These are phyloP conservation scores for Crocodylus rhombifer DNA, from an alignment of 2,797 vertebrate genomes.

Conservation along the genomic window DNA sequence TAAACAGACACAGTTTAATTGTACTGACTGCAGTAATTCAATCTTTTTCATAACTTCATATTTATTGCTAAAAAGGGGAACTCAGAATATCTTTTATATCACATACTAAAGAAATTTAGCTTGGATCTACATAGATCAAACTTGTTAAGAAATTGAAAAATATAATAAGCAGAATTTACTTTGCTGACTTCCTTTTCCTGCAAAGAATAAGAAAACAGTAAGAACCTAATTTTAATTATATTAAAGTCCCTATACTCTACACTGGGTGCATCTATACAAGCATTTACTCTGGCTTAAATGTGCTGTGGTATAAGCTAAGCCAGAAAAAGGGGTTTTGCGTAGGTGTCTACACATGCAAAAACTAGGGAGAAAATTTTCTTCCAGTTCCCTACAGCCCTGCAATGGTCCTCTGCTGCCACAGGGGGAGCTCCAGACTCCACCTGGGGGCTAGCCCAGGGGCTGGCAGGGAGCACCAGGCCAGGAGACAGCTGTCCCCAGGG, in stretches of 20 bases:
- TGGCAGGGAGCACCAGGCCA: too few species aligned
- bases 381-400: too few species aligned
- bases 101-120: neutral
- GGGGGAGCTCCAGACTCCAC: neutral
- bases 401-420: neutral
- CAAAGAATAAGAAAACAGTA: neutral
- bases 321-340: too few species aligned
- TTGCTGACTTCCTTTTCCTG: neutral
- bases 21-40: neutral
- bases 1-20: neutral
- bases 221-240: neutral
- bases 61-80: neutral
- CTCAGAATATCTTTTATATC: neutral
- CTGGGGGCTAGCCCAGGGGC: accelerated
- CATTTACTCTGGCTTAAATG: too few species aligned
- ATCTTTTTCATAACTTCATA: neutral
- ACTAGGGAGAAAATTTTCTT: too few species aligned
- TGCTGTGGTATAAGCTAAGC: too few species aligned
- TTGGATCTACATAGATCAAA: neutral
- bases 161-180: accelerated
- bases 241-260: too few species aligned
- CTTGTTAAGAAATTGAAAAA: neutral
- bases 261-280: too few species aligned
- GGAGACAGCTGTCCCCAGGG: too few species aligned
- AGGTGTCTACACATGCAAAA: too few species aligned